Evolutionary conservation across 2,113 vertebrate genomes (phyloP).

Genomic region (Corvus cornix): DNA sequence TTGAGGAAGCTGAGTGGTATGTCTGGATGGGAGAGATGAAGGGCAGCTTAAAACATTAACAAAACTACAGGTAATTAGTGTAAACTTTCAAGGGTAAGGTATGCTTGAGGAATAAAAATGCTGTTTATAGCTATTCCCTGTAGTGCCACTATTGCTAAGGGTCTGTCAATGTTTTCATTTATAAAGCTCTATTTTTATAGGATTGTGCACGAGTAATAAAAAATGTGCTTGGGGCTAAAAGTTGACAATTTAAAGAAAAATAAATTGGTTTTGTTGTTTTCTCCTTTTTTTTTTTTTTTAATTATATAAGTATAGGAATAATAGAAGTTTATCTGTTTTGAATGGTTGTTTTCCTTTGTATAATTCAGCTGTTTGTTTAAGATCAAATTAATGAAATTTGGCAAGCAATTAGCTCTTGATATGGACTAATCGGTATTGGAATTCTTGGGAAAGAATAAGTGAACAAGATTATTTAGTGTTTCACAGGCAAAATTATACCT

Average conservation of each 20-base stretch:
- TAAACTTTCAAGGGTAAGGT: constrained; percentile 78
- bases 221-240: constrained; percentile 64
- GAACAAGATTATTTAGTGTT: neutral
- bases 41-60: constrained; percentile 82
- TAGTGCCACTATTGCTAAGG: constrained; percentile 65
- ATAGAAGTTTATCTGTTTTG: constrained; percentile 23
- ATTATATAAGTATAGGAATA: constrained; percentile 31
- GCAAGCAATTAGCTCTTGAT: neutral
- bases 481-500: neutral
- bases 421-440: neutral
- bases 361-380: constrained; percentile 15
- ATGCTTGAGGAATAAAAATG: constrained; percentile 72
- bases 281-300: neutral
- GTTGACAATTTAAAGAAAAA: constrained; percentile 57
- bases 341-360: constrained; percentile 12
- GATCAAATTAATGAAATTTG: constrained; percentile 42
- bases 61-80: constrained; percentile 84
- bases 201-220: constrained; percentile 52
- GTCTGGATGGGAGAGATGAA: constrained; percentile 78
- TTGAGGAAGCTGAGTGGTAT: constrained; percentile 77
- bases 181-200: constrained; percentile 64
- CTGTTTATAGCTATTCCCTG: constrained; percentile 71
- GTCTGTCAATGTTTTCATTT: constrained; percentile 72
- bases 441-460: neutral
- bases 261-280: constrained; percentile 43